Evolutionary conservation across 2,113 vertebrate genomes (phyloP).

Genomic region (Chauna torquata): DNA sequence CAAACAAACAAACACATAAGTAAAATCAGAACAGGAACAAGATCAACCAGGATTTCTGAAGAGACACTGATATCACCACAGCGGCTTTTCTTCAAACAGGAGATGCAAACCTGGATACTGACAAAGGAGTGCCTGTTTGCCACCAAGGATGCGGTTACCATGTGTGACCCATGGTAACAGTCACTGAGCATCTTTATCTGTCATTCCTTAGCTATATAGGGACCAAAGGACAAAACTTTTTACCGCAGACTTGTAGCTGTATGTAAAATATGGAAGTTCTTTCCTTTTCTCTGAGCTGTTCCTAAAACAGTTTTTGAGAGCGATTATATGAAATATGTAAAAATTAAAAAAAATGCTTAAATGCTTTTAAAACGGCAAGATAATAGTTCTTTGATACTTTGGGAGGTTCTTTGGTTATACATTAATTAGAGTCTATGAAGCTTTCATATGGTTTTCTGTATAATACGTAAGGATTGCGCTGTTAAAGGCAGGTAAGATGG

Average conservation of each 20-base stretch:
- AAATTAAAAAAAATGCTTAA: slow-evolving; percentile 79
- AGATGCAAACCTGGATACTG: slow-evolving; percentile 75
- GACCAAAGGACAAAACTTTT: slow-evolving; percentile 99
- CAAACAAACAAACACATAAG: slow-evolving; percentile 70
- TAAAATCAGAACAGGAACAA: slow-evolving; percentile 74
- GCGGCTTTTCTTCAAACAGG: slow-evolving; percentile 77
- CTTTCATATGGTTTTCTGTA: slow-evolving; percentile 88
- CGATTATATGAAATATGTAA: slow-evolving; percentile 90
- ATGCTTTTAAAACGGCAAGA: slow-evolving; percentile 85
- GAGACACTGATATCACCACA: slow-evolving; percentile 78
- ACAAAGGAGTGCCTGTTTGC: slow-evolving; percentile 92
- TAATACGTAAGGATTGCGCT: slow-evolving; percentile 78
- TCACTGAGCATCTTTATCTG: slow-evolving; percentile 92
- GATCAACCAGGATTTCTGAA: slow-evolving; percentile 78
- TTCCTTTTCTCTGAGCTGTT: slow-evolving; percentile 92
- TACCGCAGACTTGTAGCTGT: slow-evolving; percentile 98
- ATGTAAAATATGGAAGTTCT: slow-evolving; percentile 90
- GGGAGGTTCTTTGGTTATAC: slow-evolving; percentile 86
- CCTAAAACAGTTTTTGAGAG: slow-evolving; percentile 89
- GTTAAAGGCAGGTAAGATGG: slow-evolving; percentile 71
- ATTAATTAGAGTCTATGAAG: slow-evolving; percentile 85
- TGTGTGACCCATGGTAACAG: slow-evolving; percentile 83
- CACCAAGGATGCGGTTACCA: slow-evolving; percentile 89
- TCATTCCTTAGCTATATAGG: slow-evolving; percentile 99
- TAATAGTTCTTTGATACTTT: slow-evolving; percentile 90